A percentile compares a stretch with the other conserved stretches of the same genome.
These are phyloP conservation scores for Nannospalax galili DNA, from an alignment of 2,113 vertebrate species.

Conservation along the genomic window DNA sequence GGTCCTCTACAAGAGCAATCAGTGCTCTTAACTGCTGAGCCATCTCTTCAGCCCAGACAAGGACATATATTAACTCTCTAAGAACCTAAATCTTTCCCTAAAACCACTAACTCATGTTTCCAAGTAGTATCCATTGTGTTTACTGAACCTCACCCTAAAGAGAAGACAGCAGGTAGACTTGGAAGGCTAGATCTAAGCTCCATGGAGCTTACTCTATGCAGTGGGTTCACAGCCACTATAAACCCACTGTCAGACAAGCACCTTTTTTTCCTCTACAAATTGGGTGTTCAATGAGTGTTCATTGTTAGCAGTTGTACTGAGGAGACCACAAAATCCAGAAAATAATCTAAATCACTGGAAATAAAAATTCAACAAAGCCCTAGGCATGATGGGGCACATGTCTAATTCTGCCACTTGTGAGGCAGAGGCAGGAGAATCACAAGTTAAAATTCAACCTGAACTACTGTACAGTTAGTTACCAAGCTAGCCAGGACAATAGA, in stretches of 20 bases:
- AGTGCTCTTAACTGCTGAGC: too few species aligned
- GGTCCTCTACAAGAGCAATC: too few species aligned
- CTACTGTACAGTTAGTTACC: not conserved
- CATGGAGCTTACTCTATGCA: not conserved
- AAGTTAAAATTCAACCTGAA: not conserved
- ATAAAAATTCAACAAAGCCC: not conserved
- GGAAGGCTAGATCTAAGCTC: not conserved
- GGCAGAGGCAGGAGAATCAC: not conserved
- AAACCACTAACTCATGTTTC: not conserved
- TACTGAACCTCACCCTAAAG: not conserved
- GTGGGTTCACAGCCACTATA: not conserved
- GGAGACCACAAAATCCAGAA: not conserved
- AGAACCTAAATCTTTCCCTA: not conserved
- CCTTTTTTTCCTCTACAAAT: too few species aligned
- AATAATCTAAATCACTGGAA: not conserved
- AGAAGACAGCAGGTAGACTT: not conserved
- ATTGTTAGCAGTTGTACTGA: not conserved
- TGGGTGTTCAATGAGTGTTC: not conserved
- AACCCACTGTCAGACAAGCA: not conserved
- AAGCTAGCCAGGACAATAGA: not conserved
- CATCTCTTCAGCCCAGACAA: too few species aligned
- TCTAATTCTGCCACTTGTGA: not conserved
- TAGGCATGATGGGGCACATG: not conserved
- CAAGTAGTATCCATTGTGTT: not conserved
- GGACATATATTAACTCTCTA: not conserved